Evolutionary conservation across 2,113 vertebrate species (phyloP).

Genomic region (Pyxicephalus adspersus): DNA sequence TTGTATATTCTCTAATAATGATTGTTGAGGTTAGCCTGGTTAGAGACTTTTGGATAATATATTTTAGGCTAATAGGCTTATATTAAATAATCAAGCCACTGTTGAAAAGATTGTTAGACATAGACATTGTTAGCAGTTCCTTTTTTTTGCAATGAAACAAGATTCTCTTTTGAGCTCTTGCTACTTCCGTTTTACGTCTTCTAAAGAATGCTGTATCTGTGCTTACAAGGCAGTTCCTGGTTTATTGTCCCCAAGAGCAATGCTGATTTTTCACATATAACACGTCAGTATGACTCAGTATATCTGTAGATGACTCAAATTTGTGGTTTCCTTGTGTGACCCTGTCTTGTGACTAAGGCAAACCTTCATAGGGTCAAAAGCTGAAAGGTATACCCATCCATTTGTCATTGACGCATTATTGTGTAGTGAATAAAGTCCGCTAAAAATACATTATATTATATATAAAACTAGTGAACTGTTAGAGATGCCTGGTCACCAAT

Average conservation of each 20-base stretch:
- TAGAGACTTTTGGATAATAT: neutral
- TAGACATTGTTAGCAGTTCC: no score
- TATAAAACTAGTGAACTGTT: no score
- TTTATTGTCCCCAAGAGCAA: neutral
- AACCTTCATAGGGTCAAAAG: neutral
- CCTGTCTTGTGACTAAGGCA: neutral
- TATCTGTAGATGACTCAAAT: slow-evolving; percentile 37
- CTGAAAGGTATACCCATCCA: neutral
- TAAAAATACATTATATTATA: no score
- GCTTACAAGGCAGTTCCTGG: slow-evolving; percentile 18
- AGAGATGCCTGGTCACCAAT: no score
- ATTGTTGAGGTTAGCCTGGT: neutral
- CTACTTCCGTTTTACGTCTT: neutral
- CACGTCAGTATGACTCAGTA: slow-evolving; percentile 7
- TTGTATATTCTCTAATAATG: slow-evolving; percentile 6
- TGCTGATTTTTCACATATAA: slow-evolving; percentile 6
- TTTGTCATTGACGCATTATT: neutral
- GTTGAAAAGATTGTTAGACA: neutral
- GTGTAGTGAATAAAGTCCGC: neutral
- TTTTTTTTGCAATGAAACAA: neutral
- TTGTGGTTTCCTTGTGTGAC: neutral
- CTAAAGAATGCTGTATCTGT: neutral
- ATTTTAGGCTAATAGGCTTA: neutral
- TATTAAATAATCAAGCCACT: neutral
- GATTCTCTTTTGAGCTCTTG: neutral